Percentiles rank a stretch among this genome's conserved stretches.
Evolutionary conservation across 2,113 vertebrate species (phyloP).

Genomic region (Psophia crepitans): DNA sequence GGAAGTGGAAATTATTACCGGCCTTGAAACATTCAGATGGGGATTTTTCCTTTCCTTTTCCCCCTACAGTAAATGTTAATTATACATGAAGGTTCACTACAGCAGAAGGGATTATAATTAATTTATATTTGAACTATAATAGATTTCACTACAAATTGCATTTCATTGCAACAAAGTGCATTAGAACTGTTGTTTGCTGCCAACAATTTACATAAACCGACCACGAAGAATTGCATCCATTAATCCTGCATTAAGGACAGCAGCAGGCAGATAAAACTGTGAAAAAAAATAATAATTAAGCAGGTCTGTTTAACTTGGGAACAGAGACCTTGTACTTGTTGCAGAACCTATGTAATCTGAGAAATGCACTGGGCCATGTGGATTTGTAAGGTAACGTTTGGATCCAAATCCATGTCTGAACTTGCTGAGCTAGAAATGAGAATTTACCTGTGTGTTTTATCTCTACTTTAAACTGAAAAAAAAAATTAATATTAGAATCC

Average conservation of each 20-base stretch:
- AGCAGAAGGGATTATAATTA: slow-evolving; percentile 76
- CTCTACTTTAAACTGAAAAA: neutral
- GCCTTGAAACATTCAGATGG: neutral
- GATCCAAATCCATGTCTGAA: neutral
- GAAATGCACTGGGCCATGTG: neutral
- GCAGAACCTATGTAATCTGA: neutral
- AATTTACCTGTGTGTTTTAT: neutral
- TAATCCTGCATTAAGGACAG: slow-evolving; percentile 4
- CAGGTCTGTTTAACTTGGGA: neutral
- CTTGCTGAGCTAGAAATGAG: neutral
- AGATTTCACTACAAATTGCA: slow-evolving; percentile 67
- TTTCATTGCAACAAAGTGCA: slow-evolving; percentile 60
- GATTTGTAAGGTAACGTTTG: neutral
- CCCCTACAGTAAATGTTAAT: slow-evolving; percentile 60
- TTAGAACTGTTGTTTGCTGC: slow-evolving; percentile 36
- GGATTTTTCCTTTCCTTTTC: neutral
- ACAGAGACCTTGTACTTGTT: neutral
- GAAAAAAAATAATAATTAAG: neutral
- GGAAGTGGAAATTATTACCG: neutral
- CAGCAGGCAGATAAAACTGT: neutral
- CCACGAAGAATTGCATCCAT: neutral
- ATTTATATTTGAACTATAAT: slow-evolving; percentile 71
- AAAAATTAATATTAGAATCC: neutral
- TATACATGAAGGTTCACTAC: slow-evolving; percentile 67
- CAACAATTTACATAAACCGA: slow-evolving; percentile 28